Evolutionary conservation across 2,113 vertebrate species (phyloP).

Genomic region (Pluvialis apricaria): DNA sequence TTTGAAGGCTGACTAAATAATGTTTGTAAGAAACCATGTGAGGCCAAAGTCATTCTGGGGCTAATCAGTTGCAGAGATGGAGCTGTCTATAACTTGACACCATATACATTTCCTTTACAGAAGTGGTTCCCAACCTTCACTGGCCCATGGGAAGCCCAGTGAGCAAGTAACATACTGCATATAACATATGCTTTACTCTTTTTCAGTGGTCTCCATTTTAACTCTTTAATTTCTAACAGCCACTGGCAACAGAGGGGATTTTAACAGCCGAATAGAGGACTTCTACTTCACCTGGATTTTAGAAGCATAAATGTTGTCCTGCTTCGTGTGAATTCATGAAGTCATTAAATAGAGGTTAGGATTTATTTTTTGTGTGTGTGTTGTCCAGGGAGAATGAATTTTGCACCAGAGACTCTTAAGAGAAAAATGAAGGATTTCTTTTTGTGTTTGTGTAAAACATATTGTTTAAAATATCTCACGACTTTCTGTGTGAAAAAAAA

Average conservation of each 20-base stretch:
- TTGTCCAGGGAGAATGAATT: background rate
- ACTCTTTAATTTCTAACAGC: slow-evolving; percentile 14
- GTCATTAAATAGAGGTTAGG: background rate
- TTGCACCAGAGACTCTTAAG: background rate
- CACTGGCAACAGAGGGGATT: background rate
- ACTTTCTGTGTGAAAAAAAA: background rate
- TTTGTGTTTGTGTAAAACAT: background rate
- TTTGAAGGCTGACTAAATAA: slow-evolving; percentile 17
- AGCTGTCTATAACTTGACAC: slow-evolving; percentile 47
- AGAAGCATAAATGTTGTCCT: background rate
- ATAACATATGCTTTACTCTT: slow-evolving; percentile 14
- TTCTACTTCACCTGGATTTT: background rate
- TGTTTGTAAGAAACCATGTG: slow-evolving; percentile 14
- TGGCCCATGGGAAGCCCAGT: slow-evolving; percentile 44
- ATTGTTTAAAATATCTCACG: slow-evolving; percentile 30
- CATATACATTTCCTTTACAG: slow-evolving; percentile 50
- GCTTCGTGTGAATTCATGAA: background rate
- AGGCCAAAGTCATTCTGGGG: slow-evolving; percentile 15
- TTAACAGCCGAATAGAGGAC: background rate
- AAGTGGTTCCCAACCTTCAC: slow-evolving; percentile 54
- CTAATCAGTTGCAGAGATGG: slow-evolving; percentile 51
- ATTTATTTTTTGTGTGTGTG: background rate
- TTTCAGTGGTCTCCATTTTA: slow-evolving; percentile 20
- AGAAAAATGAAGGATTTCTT: background rate
- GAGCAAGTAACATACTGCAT: background rate